A percentile compares a stretch with the other conserved stretches of the same genome.
These are phyloP conservation scores for Tridacna gigas DNA, from an alignment of 2,888 invertebrate genomes.

Conservation along the genomic window DNA sequence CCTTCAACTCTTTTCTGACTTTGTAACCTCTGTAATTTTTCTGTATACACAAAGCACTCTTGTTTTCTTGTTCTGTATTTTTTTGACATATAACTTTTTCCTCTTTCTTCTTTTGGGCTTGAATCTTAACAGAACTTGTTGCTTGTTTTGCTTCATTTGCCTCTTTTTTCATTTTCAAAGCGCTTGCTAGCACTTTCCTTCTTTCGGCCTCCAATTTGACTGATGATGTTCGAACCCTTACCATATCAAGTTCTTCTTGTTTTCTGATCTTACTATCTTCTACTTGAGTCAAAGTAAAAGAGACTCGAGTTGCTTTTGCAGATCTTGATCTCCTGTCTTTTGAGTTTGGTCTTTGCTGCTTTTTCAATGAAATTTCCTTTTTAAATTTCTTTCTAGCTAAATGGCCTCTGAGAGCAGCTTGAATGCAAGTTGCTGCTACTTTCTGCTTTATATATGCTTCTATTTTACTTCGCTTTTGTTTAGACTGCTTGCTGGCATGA, in stretches of 20 bases:
- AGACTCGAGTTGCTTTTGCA: constrained; percentile 14
- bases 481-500: not conserved
- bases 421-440: constrained; percentile 46
- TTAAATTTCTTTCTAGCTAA: constrained; percentile 24
- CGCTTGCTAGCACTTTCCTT: constrained; percentile 51
- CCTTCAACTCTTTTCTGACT: constrained; percentile 33
- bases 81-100: constrained; percentile 2
- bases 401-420: constrained; percentile 43
- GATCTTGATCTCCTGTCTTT: constrained; percentile 11
- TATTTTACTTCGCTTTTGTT: constrained; percentile 31
- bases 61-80: constrained; percentile 1
- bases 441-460: constrained; percentile 56
- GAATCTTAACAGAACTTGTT: constrained; percentile 32
- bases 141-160: constrained; percentile 31
- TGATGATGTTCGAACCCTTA: constrained; percentile 53
- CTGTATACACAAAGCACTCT: constrained; percentile 52
- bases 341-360: not conserved
- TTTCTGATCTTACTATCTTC: constrained; percentile 9
- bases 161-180: constrained; percentile 36
- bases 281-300: constrained; percentile 11
- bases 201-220: constrained; percentile 62
- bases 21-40: constrained; percentile 56
- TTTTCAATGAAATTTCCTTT: not conserved
- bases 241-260: not conserved
- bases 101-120: constrained; percentile 32